Conservation (phyloP, 1,140 invertebrate genomes). For the Eupristina koningsbergeri region DNA sequence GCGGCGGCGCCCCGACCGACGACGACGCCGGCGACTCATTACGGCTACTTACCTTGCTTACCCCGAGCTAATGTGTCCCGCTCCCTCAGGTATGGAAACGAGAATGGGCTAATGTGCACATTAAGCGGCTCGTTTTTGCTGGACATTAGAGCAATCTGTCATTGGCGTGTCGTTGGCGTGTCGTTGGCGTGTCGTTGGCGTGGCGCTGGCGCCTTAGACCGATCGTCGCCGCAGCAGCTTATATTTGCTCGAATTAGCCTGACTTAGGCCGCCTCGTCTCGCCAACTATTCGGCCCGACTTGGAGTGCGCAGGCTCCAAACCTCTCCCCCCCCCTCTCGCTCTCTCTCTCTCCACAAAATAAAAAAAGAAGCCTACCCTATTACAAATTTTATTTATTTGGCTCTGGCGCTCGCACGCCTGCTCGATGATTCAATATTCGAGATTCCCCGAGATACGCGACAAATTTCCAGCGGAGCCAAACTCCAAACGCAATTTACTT, state of each 20-base stretch:
- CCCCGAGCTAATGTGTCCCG: background rate
- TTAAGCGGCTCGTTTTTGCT: conserved; percentile 40
- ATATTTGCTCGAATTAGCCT: conserved; percentile 22
- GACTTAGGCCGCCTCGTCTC: background rate
- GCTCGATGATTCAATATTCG: too few species aligned
- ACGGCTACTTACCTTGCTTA: conserved; percentile 16
- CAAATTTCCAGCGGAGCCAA: background rate
- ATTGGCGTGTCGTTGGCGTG: too few species aligned
- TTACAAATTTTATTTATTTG: too few species aligned
- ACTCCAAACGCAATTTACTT: background rate
- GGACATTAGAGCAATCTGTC: conserved; percentile 14
- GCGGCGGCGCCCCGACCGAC: background rate
- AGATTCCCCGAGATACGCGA: background rate
- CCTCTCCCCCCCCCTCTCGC: too few species aligned
- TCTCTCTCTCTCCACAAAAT: too few species aligned
- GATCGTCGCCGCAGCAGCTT: background rate
- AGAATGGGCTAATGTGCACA: conserved; percentile 36
- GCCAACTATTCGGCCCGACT: too few species aligned
- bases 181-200: too few species aligned
- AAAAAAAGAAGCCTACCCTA: too few species aligned
- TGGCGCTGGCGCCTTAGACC: conserved; percentile 9
- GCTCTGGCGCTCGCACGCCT: too few species aligned
- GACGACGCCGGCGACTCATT: conserved; percentile 4
- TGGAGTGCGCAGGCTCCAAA: background rate
- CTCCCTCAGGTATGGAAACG: background rate